A percentile compares a stretch with the other conserved stretches of the same genome.
phyloP scores from a whole-genome alignment of 2,113 vertebrate species.

The human (Homo sapiens) region DNA sequence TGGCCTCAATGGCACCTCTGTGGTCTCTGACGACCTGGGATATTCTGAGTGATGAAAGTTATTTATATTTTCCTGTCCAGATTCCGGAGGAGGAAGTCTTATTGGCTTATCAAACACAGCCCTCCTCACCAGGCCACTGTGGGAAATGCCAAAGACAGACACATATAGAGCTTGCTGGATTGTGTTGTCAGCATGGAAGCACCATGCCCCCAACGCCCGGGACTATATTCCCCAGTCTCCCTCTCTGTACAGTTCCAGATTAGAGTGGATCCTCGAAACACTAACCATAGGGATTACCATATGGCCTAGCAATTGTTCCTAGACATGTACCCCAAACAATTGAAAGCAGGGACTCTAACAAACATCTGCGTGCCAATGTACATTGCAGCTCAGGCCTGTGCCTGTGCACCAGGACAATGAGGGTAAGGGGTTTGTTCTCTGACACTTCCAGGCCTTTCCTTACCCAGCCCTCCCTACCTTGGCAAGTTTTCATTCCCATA shows the following conservation, averaged over 20 bases:
- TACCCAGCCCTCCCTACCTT: rapidly evolving
- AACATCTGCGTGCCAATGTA: rapidly evolving
- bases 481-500: rapidly evolving
- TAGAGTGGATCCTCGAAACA: background rate
- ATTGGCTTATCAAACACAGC: background rate
- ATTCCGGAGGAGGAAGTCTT: background rate
- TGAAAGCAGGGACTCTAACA: background rate
- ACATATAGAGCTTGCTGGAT: too few species aligned
- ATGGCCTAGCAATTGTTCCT: rapidly evolving
- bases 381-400: background rate
- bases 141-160: background rate
- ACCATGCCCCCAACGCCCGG: rapidly evolving
- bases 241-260: too few species aligned
- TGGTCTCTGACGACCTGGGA: background rate
- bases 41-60: background rate
- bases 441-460: background rate
- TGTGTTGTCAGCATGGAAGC: background rate
- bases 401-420: rapidly evolving
- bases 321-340: background rate
- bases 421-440: background rate
- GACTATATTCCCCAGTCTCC: background rate
- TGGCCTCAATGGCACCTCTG: background rate
- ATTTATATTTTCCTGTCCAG: background rate
- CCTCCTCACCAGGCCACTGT: background rate
- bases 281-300: background rate